Evolutionary conservation across 2,888 invertebrate species (phyloP).

Genomic region (Aporophyla lueneburgensis): DNA sequence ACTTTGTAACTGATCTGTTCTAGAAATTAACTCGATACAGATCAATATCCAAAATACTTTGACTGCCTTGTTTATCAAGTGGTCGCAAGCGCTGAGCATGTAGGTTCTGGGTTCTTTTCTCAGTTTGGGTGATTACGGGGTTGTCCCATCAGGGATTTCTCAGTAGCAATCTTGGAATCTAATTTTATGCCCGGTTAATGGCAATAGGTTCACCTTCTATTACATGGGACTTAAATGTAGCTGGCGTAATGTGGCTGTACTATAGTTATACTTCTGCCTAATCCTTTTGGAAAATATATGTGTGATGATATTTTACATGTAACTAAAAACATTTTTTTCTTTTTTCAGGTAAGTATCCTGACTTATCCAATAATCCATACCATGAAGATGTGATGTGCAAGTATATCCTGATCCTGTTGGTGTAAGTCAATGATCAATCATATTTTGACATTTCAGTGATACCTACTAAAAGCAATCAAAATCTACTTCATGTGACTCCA

Average conservation of each 20-base stretch:
- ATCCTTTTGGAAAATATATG: not conserved
- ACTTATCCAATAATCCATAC: too few species aligned
- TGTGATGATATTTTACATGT: not conserved
- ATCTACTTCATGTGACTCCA: not conserved
- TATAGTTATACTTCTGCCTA: not conserved
- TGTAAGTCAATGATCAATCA: constrained; percentile 16
- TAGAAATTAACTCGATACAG: constrained; percentile 7
- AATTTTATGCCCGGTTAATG: too few species aligned
- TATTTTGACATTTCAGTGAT: not conserved
- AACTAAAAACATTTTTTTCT: not conserved
- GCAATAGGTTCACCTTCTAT: not conserved
- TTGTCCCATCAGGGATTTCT: not conserved
- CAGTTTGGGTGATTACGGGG: not conserved
- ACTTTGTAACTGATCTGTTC: not conserved
- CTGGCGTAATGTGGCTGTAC: not conserved
- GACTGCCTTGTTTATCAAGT: not conserved
- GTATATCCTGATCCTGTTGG: not conserved
- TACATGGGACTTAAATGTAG: not conserved
- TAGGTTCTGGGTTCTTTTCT: not conserved
- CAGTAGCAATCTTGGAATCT: too few species aligned
- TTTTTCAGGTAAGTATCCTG: constrained; percentile 38
- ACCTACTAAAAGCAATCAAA: too few species aligned
- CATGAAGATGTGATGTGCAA: too few species aligned
- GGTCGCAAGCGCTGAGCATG: not conserved
- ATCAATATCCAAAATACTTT: not conserved